phyloP scores from a whole-genome alignment of 2,888 invertebrate genomes.

The Drosophila paramelanica region DNA sequence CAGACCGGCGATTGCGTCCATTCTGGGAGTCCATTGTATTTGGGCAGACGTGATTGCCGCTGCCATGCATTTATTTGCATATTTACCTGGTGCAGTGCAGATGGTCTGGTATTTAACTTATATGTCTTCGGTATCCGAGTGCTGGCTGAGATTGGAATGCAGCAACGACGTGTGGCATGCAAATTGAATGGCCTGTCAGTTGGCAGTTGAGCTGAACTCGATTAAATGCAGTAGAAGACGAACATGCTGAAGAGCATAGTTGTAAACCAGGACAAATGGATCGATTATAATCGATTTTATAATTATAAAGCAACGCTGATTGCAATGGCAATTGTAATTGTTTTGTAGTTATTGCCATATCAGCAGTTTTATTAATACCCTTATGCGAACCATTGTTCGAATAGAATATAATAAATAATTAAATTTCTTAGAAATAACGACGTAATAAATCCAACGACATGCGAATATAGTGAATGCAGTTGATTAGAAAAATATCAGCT shows the following conservation, averaged over 20 bases:
- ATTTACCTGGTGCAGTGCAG: slow-evolving; percentile 61
- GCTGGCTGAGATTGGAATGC: slow-evolving; percentile 42
- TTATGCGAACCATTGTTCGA: too few species aligned
- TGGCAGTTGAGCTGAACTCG: slow-evolving; percentile 32
- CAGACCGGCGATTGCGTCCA: neutral
- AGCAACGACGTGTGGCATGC: slow-evolving; percentile 44
- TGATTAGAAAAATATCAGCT: too few species aligned
- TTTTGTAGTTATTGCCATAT: neutral
- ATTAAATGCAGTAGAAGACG: neutral
- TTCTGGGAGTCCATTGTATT: slow-evolving; percentile 17
- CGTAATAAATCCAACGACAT: too few species aligned
- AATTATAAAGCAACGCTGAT: slow-evolving; percentile 21
- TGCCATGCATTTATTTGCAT: slow-evolving; percentile 73
- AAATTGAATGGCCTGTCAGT: slow-evolving; percentile 56
- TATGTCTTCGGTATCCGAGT: slow-evolving; percentile 23
- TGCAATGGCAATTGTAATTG: neutral
- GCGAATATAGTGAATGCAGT: too few species aligned
- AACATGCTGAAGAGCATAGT: neutral
- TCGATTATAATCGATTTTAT: slow-evolving; percentile 23
- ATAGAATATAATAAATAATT: too few species aligned
- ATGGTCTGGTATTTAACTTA: slow-evolving; percentile 38
- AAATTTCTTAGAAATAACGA: too few species aligned
- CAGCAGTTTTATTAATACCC: neutral
- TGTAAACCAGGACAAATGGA: slow-evolving; percentile 10
- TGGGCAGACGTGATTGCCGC: slow-evolving; percentile 62